Evolutionary conservation across 2,888 invertebrate genomes (phyloP).

Genomic region (Chloroclystis v-ata): DNA sequence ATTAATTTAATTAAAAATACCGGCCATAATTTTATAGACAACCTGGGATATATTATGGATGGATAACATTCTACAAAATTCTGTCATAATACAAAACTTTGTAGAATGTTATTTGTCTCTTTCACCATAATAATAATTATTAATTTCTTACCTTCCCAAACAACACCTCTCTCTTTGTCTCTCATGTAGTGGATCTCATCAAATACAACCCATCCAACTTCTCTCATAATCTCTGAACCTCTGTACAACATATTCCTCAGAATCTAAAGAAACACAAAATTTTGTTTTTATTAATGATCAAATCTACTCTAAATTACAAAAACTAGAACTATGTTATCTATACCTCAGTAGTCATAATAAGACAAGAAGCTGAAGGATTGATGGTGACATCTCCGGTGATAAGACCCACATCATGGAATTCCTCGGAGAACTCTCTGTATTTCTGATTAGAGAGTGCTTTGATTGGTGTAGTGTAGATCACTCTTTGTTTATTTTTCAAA

Average conservation of each 20-base stretch:
- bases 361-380: constrained; percentile 97
- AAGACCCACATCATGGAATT: constrained; percentile 98
- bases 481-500: constrained; percentile 94
- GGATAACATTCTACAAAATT: no score
- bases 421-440: constrained; percentile 97
- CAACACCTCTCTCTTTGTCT: constrained; percentile 98
- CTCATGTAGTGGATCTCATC: constrained; percentile 99
- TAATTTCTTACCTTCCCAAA: constrained; percentile 87
- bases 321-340: no score
- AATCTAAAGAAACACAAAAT: constrained; percentile 80
- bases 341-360: constrained; percentile 99
- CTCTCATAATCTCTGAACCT: constrained; percentile 98
- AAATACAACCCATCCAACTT: constrained; percentile 99
- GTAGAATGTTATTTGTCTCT: no score
- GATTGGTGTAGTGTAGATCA: constrained; percentile 99
- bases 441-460: constrained; percentile 99
- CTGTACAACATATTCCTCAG: constrained; percentile 98
- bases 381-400: constrained; percentile 99
- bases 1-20: no score
- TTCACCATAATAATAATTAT: no score
- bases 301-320: no score
- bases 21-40: no score
- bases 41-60: no score
- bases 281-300: no score
- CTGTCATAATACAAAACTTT: no score